Evolutionary conservation across 2,888 invertebrate genomes (phyloP), one percentile per base, ranked within the genome.

Genomic region (Drosophila flavopinicola): DNA sequence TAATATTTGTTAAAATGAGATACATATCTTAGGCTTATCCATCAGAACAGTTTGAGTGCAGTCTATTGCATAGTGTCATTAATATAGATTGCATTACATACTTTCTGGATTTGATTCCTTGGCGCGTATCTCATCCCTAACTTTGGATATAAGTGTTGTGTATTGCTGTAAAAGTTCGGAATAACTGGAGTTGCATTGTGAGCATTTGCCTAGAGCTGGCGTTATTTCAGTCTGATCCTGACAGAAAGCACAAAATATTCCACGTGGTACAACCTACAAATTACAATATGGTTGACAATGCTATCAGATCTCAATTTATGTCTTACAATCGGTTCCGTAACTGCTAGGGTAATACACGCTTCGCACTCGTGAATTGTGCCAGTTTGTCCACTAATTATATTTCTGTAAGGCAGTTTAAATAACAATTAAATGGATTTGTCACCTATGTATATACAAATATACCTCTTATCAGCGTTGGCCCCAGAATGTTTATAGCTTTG

Each of bases 201-300:
- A 10, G 25, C 83, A 83, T 2, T 60, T 49, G 3, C 49, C 37
- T 20, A 47, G 30, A 9, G 25, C 48, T 11, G 68, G 70, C 1
- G 78, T 75, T 35, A 79, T 57, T 59, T 54, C 13, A 0, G 33
- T 23, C 4, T 32, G 30, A 10, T 37, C 1, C 1, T 53, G 20
- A 10, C 78, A 77, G 5, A 20, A 37, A 10, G 58, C 63, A 41
- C 84, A 84, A 57, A 30, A 66, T 9, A 82, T 72, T 9, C 38
- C 63, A 5, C 60, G 32, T 17, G 66, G 68, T 11, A 53, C 15
- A 30, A 66, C 72, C 75, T 84, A 48, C 10, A 51, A 45, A 41
- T 39, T 17, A 6, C 10, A 17, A 32, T 7, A 49, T 1, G 5
- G 4, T 30, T 3, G 1, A 29, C 6, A 25, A 23, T 10, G 2